These are phyloP conservation scores for Drosophila kohkoa DNA, from an alignment of 1,140 invertebrate genomes.

Conservation along the genomic window DNA sequence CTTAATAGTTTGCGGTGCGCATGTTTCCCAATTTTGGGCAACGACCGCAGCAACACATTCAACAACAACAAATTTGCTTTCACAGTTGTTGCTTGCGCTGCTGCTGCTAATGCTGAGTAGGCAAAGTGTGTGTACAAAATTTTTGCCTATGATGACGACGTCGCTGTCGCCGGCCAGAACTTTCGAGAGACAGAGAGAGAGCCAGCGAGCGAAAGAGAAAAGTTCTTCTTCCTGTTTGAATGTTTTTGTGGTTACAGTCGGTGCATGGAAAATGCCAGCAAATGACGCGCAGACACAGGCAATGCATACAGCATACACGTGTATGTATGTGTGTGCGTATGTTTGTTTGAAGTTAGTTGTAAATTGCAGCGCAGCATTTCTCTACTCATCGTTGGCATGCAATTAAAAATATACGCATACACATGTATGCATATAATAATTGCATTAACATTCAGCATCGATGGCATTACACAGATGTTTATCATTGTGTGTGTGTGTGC, in stretches of 20 bases:
- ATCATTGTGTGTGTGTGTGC: slow-evolving; percentile 9
- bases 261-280: slow-evolving; percentile 43
- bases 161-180: slow-evolving; percentile 39
- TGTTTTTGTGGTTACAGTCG: slow-evolving; percentile 27
- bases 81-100: slow-evolving; percentile 15
- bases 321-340: slow-evolving; percentile 8
- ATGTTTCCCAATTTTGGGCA: slow-evolving; percentile 73
- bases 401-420: slow-evolving; percentile 1
- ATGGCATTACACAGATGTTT: background rate
- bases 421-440: background rate
- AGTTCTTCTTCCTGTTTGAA: slow-evolving; percentile 22
- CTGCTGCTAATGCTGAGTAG: slow-evolving; percentile 3
- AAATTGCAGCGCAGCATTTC: slow-evolving; percentile 40
- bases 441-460: background rate
- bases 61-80: slow-evolving; percentile 53
- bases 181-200: slow-evolving; percentile 30
- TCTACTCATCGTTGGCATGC: slow-evolving; percentile 39
- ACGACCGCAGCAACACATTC: slow-evolving; percentile 61
- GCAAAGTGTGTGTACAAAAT: slow-evolving; percentile 22
- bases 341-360: slow-evolving; percentile 9
- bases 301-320: slow-evolving; percentile 19
- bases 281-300: slow-evolving; percentile 34
- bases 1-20: slow-evolving; percentile 38
- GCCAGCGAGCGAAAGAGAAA: slow-evolving; percentile 5
- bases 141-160: slow-evolving; percentile 26